Conservation (phyloP, 2,888 invertebrate species). For the Eupithecia insigniata region DNA sequence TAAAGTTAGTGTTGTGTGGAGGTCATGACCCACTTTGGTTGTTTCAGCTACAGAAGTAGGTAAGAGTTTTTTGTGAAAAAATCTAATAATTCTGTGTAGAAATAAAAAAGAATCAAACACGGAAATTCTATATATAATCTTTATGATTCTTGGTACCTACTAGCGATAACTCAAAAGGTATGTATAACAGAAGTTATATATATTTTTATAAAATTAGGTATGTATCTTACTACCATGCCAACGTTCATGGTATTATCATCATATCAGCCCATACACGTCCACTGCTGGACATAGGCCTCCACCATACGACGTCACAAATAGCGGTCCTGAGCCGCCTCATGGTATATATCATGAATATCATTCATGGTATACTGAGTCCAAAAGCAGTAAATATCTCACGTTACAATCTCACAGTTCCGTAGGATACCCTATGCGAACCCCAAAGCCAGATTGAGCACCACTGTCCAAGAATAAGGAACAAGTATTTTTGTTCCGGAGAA, state of each 20-base stretch:
- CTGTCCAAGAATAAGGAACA: constrained; percentile 57
- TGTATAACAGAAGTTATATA: background rate
- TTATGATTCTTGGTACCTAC: background rate
- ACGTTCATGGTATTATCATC: too few species aligned
- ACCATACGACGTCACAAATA: too few species aligned
- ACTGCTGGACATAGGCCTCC: too few species aligned
- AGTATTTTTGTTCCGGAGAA: constrained; percentile 57
- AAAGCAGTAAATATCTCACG: background rate
- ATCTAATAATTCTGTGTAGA: background rate
- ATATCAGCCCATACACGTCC: too few species aligned
- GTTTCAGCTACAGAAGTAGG: background rate
- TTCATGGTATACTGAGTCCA: background rate
- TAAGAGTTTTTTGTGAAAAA: background rate
- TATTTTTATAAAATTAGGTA: too few species aligned
- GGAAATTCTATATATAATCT: too few species aligned
- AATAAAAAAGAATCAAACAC: too few species aligned
- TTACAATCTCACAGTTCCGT: background rate
- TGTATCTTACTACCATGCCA: background rate
- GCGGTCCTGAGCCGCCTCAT: too few species aligned
- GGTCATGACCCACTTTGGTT: background rate
- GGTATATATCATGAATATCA: too few species aligned
- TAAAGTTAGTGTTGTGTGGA: background rate
- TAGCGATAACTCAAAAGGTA: background rate
- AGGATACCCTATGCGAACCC: background rate
- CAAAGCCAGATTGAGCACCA: constrained; percentile 7